Conservation (phyloP, 2,113 vertebrate species). For the Lampris incognitus region DNA sequence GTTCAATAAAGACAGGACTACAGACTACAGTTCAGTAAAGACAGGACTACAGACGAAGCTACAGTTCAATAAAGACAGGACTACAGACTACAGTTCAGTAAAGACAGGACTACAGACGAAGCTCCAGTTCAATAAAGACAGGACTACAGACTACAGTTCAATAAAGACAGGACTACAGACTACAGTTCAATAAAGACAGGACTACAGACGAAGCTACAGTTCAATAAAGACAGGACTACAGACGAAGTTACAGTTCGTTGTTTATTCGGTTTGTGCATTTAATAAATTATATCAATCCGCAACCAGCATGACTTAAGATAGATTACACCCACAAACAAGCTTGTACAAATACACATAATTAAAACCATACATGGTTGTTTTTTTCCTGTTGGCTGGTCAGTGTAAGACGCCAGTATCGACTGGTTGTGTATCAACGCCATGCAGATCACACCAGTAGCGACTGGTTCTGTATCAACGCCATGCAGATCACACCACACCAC, state of each 20-base stretch:
- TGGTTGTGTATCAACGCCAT: not conserved
- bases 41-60: too few species aligned
- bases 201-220: slow-evolving; percentile 34
- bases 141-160: too few species aligned
- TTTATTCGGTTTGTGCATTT: slow-evolving; percentile 63
- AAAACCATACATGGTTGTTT: slow-evolving; percentile 40
- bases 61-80: too few species aligned
- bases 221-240: slow-evolving; percentile 2
- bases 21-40: too few species aligned
- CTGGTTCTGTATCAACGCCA: slow-evolving; percentile 45
- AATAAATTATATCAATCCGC: slow-evolving; percentile 70
- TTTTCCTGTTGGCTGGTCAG: slow-evolving; percentile 22
- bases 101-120: too few species aligned
- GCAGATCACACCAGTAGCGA: slow-evolving; percentile 19
- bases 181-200: not conserved
- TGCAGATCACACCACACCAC: slow-evolving; percentile 45
- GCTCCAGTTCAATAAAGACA: too few species aligned
- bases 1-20: too few species aligned
- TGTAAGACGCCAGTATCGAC: slow-evolving; percentile 38
- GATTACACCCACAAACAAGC: slow-evolving; percentile 41
- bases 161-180: too few species aligned
- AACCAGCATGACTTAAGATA: slow-evolving; percentile 47
- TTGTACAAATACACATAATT: slow-evolving; percentile 55
- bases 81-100: too few species aligned
- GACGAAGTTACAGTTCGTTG: slow-evolving; percentile 63